These are phyloP conservation scores for Hiodon tergisus DNA, from an alignment of 2,113 vertebrate genomes.

Conservation along the genomic window DNA sequence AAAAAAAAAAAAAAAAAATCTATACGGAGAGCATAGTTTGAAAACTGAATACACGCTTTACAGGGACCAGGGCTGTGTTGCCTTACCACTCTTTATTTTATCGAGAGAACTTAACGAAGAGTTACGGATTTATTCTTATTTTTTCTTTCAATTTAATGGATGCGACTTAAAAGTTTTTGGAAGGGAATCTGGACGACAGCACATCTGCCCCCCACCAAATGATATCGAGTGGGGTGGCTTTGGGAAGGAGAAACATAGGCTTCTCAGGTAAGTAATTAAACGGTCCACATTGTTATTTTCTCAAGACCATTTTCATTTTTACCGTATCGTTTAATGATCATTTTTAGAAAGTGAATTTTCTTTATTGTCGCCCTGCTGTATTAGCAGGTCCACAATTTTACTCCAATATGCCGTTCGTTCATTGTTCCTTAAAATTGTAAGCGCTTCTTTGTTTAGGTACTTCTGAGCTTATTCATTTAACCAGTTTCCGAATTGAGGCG, in stretches of 20 bases:
- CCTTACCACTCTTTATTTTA: constrained; percentile 13
- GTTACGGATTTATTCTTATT: constrained; percentile 1
- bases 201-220: constrained; percentile 27
- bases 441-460: too few species aligned
- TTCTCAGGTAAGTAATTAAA: constrained; percentile 42
- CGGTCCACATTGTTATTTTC: too few species aligned
- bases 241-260: constrained; percentile 10
- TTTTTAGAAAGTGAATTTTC: too few species aligned
- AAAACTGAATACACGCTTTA: constrained; percentile 43
- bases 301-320: too few species aligned
- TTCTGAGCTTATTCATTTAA: too few species aligned
- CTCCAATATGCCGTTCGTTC: too few species aligned
- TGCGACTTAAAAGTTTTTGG: constrained; percentile 33
- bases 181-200: constrained; percentile 29
- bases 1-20: too few species aligned
- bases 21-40: constrained; percentile 23
- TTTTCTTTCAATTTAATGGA: constrained; percentile 24
- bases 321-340: too few species aligned
- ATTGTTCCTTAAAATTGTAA: too few species aligned
- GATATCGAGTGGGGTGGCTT: constrained; percentile 28
- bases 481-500: too few species aligned
- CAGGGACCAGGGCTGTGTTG: neutral
- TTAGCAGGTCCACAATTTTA: too few species aligned
- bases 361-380: too few species aligned
- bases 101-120: constrained; percentile 42